These are phyloP conservation scores for Cladopsammia gracilis DNA, from an alignment of 64 coral and sea anemone genomes.

Conservation along the genomic window DNA sequence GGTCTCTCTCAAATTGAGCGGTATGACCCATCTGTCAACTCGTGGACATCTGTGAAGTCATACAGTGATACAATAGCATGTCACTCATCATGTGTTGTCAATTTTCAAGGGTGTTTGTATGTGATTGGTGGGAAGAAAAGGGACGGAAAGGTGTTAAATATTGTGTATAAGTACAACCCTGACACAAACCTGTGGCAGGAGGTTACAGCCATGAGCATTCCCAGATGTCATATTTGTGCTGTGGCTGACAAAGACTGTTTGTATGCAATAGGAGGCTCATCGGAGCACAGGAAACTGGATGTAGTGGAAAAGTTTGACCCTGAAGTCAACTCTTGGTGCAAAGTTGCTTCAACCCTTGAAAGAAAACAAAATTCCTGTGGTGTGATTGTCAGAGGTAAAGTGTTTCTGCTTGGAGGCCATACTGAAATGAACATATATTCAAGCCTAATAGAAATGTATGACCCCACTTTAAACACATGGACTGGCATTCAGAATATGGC, in stretches of 20 bases:
- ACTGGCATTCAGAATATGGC: neutral
- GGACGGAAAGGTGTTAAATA: neutral
- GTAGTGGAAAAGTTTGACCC: conserved; percentile 53
- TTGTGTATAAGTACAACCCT: conserved; percentile 51
- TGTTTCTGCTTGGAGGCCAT: conserved; percentile 70
- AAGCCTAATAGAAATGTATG: conserved; percentile 45
- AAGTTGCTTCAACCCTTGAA: neutral
- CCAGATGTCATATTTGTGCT: conserved; percentile 59
- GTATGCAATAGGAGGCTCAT: conserved; percentile 27
- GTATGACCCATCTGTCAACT: conserved; percentile 63
- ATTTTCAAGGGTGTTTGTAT: no score
- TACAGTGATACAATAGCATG: conserved; percentile 6
- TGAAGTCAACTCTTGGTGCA: conserved; percentile 18
- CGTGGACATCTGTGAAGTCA: conserved; percentile 41
- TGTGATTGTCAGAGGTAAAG: conserved; percentile 8
- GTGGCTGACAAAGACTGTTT: conserved; percentile 67
- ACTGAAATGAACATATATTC: neutral
- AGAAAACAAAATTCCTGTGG: conserved; percentile 38
- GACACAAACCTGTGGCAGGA: no score
- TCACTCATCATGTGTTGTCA: conserved; percentile 33
- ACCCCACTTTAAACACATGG: conserved; percentile 8
- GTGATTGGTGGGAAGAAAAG: conserved; percentile 25
- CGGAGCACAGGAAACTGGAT: conserved; percentile 28
- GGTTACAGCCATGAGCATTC: conserved; percentile 17
- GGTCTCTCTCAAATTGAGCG: conserved; percentile 20